Evolutionary conservation across 2,113 vertebrate genomes (phyloP), one percentile per base, ranked within the genome.

Genomic region (Sylvia atricapilla): DNA sequence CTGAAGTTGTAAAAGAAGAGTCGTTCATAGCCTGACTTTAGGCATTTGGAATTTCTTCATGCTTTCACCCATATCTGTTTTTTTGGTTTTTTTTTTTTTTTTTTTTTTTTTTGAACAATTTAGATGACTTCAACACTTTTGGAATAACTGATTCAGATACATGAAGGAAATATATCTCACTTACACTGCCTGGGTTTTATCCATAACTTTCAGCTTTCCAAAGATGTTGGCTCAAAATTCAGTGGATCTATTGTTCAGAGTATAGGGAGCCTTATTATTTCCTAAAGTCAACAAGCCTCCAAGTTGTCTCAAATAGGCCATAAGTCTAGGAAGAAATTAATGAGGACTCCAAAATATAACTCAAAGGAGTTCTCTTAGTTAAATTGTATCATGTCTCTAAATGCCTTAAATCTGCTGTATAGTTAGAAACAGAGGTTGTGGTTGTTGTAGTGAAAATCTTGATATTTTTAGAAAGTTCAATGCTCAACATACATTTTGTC

Each of bases 261-360:
- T 18, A 73, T 62, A 83, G 13, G 43, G 35, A 93, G 21, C 21
- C 66, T 82, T 84, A 39, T 35, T 84, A 52, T 93, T 89, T 94
- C 62, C 44, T 41, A 53, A 91, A 94, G 17, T 41, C 35, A 87
- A 49, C 47, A 75, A 75, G 15, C 10, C 63, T 95, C 76, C 53
- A 91, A 80, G 35, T 69, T 87, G 64, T 77, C 84, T 90, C 35
- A 94, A 95, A 88, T 55, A 91, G 33, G 43, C 46, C 58, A 20
- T 63, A 90, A 80, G 22, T 88, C 39, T 83, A 85, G 90, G 95
- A 96, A 95, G 85, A 94, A 90, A 93, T 93, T 91, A 93, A 95
- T 96, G 52, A 90, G 35, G 22, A 59, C 52, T 86, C 21, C 35
- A 88, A 85, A 93, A 55, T 31, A 79, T 37, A 85, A 79, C 30